Percentiles rank a stretch among this genome's conserved stretches.
Evolutionary conservation across 2,113 vertebrate genomes (phyloP).

Genomic region (Oreochromis tanganicae): DNA sequence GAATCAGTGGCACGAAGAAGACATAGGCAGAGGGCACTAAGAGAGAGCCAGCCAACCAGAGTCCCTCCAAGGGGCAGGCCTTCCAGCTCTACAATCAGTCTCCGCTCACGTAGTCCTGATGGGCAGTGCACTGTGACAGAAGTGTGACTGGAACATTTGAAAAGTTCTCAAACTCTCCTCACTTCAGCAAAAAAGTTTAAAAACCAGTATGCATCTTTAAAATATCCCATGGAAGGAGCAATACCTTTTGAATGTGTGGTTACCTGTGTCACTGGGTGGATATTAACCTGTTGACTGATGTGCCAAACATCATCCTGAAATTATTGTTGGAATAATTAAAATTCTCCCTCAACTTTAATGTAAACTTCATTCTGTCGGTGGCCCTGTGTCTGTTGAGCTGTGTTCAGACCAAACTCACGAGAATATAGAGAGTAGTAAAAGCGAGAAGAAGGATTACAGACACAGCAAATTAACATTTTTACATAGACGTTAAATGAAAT

Average conservation of each 20-base stretch:
- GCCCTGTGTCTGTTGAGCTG: not conserved
- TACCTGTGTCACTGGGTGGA: not conserved
- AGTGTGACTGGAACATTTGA: constrained; percentile 73
- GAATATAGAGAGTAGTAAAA: not conserved
- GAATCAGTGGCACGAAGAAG: constrained; percentile 14
- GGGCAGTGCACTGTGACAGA: constrained; percentile 94
- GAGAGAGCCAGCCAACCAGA: constrained; percentile 73
- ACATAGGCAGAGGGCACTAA: constrained; percentile 71
- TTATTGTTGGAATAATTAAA: not conserved
- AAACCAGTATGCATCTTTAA: not conserved
- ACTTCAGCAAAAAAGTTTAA: constrained; percentile 12
- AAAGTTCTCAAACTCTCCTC: not conserved
- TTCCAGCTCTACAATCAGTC: constrained; percentile 23
- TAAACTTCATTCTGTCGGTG: not conserved
- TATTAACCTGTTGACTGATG: not conserved
- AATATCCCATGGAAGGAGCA: not conserved
- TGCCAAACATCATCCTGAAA: not conserved
- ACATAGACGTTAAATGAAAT: not conserved
- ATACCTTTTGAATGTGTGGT: not conserved
- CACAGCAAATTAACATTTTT: not conserved
- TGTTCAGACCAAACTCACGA: not conserved
- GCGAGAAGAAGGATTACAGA: not conserved
- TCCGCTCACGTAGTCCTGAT: constrained; percentile 87
- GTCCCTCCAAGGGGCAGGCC: constrained; percentile 69
- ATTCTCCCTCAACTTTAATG: not conserved